A percentile compares a stretch with the other conserved stretches of the same genome.
phyloP scores from a whole-genome alignment of 1,140 invertebrate genomes.

The Portunus trituberculatus region DNA sequence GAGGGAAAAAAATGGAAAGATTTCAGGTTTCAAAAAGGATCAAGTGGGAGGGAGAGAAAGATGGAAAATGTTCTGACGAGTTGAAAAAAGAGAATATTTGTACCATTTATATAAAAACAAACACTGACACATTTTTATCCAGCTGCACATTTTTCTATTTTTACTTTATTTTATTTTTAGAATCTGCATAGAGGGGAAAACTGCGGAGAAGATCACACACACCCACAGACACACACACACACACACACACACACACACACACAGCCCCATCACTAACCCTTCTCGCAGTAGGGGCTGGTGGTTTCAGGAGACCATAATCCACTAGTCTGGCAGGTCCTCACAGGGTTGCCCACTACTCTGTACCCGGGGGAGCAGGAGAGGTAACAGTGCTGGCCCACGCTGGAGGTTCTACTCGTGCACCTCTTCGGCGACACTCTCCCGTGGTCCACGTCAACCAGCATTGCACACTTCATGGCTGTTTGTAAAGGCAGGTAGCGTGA shows the following conservation, averaged over 20 bases:
- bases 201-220: no score
- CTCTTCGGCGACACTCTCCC: conserved; percentile 76
- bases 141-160: no score
- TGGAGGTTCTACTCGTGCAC: conserved; percentile 70
- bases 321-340: conserved; percentile 73
- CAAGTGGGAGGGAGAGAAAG: no score
- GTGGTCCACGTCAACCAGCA: conserved; percentile 71
- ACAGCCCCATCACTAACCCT: conserved; percentile 63
- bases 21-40: no score
- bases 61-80: no score
- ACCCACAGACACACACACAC: no score
- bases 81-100: no score
- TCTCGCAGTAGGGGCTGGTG: conserved; percentile 74
- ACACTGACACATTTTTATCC: no score
- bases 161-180: no score
- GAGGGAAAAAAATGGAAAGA: not conserved
- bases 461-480: conserved; percentile 71
- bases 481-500: no score
- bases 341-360: conserved; percentile 75
- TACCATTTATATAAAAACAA: no score
- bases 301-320: conserved; percentile 73
- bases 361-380: conserved; percentile 77
- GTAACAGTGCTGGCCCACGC: conserved; percentile 77
- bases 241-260: not conserved
- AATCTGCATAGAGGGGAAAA: no score